Conservation (phyloP, 1,140 invertebrate species). For the Coboldia fuscipes region DNA sequence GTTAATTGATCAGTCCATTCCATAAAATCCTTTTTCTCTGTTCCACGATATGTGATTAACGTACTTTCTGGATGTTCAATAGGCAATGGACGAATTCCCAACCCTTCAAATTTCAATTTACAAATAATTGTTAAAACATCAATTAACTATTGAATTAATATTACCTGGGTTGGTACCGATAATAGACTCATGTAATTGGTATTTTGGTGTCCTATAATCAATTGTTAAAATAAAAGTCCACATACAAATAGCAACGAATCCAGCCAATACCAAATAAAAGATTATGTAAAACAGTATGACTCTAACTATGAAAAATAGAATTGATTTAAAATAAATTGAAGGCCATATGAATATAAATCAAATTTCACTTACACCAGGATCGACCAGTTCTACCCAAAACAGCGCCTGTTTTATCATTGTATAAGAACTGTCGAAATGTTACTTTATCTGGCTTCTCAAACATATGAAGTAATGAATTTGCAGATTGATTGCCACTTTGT, state of each 20-base stretch:
- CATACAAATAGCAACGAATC: conserved; percentile 74
- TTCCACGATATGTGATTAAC: conserved; percentile 76
- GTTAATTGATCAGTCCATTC: conserved; percentile 55
- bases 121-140: not conserved
- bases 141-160: not conserved
- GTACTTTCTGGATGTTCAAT: conserved; percentile 73
- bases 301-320: no score
- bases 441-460: no score
- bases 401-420: conserved; percentile 37
- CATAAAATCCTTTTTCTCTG: conserved; percentile 44
- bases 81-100: conserved; percentile 80
- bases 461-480: no score
- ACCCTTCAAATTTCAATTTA: conserved; percentile 27
- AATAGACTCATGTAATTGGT: conserved; percentile 56
- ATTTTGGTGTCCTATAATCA: conserved; percentile 66
- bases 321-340: no score
- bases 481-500: no score
- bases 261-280: conserved; percentile 70
- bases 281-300: conserved; percentile 91
- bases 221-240: conserved; percentile 81
- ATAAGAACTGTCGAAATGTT: conserved; percentile 34
- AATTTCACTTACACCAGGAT: conserved; percentile 59
- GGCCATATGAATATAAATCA: no score
- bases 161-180: conserved; percentile 81
- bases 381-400: conserved; percentile 44